Conservation (phyloP, 2,797 vertebrate genomes). For the Pteronotus mesoamericanus region DNA sequence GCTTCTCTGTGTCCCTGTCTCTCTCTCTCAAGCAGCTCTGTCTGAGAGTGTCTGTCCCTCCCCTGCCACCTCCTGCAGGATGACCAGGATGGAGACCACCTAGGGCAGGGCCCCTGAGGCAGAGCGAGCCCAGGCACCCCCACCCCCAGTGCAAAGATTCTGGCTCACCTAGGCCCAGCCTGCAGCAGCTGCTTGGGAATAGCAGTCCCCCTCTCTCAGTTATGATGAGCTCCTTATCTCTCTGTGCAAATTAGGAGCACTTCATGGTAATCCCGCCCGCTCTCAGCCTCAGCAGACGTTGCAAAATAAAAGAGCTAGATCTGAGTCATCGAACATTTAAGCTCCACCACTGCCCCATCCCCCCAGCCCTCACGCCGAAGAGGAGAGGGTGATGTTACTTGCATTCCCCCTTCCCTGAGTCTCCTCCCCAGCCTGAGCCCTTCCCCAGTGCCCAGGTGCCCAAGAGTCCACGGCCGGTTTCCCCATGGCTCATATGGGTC, state of each 20-base stretch:
- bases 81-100: not conserved
- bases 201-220: not conserved
- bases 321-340: not conserved
- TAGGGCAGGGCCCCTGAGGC: not conserved
- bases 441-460: not conserved
- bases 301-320: not conserved
- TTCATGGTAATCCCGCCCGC: not conserved
- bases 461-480: not conserved
- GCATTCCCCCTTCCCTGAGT: not conserved
- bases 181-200: not conserved
- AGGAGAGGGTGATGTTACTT: not conserved
- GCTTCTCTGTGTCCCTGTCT: not conserved
- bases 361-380: not conserved
- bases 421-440: not conserved
- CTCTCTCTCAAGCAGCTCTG: not conserved
- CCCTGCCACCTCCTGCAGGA: not conserved
- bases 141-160: not conserved
- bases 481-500: fast-evolving
- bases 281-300: constrained; percentile 8
- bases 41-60: not conserved
- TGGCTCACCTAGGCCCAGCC: not conserved
- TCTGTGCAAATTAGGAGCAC: constrained; percentile 40
- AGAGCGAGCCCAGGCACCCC: not conserved
- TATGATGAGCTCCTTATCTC: constrained; percentile 22
- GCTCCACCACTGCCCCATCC: not conserved